phyloP scores from a whole-genome alignment of 2,797 vertebrate species.

The Brachyrhaphis roseni region DNA sequence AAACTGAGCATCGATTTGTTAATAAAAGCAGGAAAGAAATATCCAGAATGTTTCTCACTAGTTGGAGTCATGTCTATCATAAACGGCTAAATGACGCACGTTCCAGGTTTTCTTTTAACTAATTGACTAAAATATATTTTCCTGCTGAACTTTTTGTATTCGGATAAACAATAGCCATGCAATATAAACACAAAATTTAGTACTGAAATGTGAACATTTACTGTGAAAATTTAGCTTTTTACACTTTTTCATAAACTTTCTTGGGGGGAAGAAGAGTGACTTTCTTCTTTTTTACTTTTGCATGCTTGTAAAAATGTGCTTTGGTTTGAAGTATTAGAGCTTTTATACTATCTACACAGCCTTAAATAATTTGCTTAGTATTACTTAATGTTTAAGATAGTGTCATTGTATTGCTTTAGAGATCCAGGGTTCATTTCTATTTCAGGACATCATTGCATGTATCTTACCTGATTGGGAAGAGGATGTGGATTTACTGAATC shows the following conservation, averaged over 20 bases:
- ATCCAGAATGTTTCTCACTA: neutral
- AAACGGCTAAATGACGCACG: neutral
- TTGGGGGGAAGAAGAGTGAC: neutral
- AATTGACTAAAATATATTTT: neutral
- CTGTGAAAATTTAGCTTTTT: slow-evolving; percentile 16
- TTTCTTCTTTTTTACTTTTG: slow-evolving; percentile 30
- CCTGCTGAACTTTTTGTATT: neutral
- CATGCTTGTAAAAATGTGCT: slow-evolving; percentile 24
- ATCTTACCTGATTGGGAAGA: neutral
- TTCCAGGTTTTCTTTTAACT: neutral
- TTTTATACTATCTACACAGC: slow-evolving; percentile 41
- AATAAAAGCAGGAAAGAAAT: neutral
- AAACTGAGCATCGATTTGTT: neutral
- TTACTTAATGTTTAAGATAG: neutral
- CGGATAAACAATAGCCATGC: slow-evolving; percentile 48
- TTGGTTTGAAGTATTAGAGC: slow-evolving; percentile 5
- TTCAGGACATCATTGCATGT: neutral
- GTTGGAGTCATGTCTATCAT: neutral
- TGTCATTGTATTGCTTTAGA: neutral
- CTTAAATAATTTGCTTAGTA: slow-evolving; percentile 48
- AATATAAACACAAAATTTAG: neutral
- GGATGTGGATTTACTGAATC: neutral
- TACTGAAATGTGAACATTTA: slow-evolving; percentile 1
- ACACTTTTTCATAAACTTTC: slow-evolving; percentile 22
- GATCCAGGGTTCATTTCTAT: neutral